Evolutionary conservation across 2,797 vertebrate genomes (phyloP).

Genomic region (Alfaro cultratus): DNA sequence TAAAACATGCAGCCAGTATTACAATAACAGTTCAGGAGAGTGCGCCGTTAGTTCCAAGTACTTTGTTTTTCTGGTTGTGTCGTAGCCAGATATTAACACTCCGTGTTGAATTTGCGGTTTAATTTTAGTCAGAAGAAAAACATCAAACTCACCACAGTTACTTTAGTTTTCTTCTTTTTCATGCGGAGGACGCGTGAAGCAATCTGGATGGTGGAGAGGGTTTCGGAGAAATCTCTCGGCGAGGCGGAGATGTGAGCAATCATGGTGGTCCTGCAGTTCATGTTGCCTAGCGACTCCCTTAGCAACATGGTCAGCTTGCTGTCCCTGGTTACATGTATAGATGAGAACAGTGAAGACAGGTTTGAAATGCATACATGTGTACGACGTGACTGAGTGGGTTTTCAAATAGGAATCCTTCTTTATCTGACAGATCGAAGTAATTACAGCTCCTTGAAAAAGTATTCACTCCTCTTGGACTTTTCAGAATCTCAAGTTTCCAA

Average conservation of each 20-base stretch:
- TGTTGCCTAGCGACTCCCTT: conserved; percentile 96
- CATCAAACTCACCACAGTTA: conserved; percentile 81
- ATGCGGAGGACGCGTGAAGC: conserved; percentile 95
- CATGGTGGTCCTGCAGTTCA: conserved; percentile 99
- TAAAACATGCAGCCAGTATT: neutral
- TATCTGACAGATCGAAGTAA: conserved; percentile 10
- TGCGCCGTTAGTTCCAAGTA: neutral
- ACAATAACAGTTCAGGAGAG: conserved; percentile 6
- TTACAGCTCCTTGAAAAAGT: neutral
- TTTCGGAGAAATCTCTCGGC: conserved; percentile 92
- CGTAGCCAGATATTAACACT: neutral
- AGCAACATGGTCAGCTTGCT: conserved; percentile 99
- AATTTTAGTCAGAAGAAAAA: neutral
- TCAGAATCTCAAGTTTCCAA: neutral
- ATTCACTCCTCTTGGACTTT: neutral
- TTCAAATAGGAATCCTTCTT: conserved; percentile 17
- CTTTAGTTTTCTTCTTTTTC: conserved; percentile 99
- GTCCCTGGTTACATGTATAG: conserved; percentile 85
- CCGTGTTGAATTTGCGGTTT: neutral
- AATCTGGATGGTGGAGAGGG: conserved; percentile 96
- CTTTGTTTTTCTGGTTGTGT: neutral
- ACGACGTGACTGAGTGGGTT: conserved; percentile 19
- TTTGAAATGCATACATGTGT: conserved; percentile 38
- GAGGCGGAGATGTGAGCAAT: conserved; percentile 97
- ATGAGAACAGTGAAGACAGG: conserved; percentile 42